These are phyloP conservation scores for Geotrupes spiniger DNA, from an alignment of 2,888 invertebrate species.

Conservation along the genomic window DNA sequence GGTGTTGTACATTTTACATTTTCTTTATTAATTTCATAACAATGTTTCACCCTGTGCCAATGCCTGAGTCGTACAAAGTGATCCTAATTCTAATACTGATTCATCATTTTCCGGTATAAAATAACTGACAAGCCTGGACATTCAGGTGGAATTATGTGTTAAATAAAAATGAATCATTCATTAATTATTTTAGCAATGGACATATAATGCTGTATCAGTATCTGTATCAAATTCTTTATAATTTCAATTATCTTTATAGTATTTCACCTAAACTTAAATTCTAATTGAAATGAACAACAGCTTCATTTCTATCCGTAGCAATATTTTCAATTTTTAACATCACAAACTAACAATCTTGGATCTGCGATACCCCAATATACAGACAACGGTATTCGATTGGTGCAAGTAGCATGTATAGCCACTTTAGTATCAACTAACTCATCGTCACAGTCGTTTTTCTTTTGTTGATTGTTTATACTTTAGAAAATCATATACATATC, in stretches of 20 bases:
- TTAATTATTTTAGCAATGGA: no score
- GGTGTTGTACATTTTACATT: no score
- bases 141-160: no score
- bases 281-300: slow-evolving; percentile 89
- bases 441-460: slow-evolving; percentile 1
- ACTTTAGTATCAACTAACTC: slow-evolving; percentile 24
- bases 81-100: no score
- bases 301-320: slow-evolving; percentile 72
- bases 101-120: no score
- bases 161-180: no score
- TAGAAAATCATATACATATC: slow-evolving; percentile 67
- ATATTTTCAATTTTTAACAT: slow-evolving; percentile 66
- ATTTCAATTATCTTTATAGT: no score
- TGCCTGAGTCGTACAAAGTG: no score
- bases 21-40: no score
- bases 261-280: slow-evolving; percentile 66
- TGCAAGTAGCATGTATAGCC: slow-evolving; percentile 42
- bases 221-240: neutral
- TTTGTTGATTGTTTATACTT: slow-evolving; percentile 30
- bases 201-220: neutral
- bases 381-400: slow-evolving; percentile 59
- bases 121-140: no score
- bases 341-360: slow-evolving; percentile 79
- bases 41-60: no score
- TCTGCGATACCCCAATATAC: slow-evolving; percentile 88